A percentile compares a stretch with the other conserved stretches of the same genome.
Conservation (phyloP, 2,888 invertebrate species). For the Volucella zonaria region DNA sequence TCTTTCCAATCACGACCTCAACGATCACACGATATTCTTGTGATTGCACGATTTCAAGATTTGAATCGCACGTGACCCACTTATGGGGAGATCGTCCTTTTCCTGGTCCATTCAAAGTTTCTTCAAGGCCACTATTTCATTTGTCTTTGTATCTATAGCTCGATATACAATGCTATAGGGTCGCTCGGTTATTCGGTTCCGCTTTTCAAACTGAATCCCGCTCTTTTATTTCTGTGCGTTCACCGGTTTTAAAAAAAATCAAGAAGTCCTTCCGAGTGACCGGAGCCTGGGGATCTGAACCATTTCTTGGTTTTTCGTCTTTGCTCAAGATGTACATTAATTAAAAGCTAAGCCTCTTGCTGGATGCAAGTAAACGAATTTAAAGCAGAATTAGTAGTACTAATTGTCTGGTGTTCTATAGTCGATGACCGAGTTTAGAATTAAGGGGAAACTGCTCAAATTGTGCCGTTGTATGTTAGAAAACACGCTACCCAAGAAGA, state of each 20-base stretch:
- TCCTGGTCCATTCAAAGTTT: conserved; percentile 97
- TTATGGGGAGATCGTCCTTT: conserved; percentile 97
- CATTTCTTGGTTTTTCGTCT: conserved; percentile 77
- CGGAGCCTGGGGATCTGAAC: conserved; percentile 89
- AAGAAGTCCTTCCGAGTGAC: conserved; percentile 91
- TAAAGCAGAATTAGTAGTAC: too few species aligned
- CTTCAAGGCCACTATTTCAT: conserved; percentile 96
- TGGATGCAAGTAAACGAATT: too few species aligned
- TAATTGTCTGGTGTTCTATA: too few species aligned
- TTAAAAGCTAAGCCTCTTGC: too few species aligned
- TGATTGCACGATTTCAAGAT: conserved; percentile 94
- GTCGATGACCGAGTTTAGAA: too few species aligned
- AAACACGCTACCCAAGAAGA: too few species aligned
- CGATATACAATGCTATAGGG: conserved; percentile 99
- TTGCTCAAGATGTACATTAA: too few species aligned
- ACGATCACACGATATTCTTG: conserved; percentile 97
- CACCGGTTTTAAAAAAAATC: conserved; percentile 91
- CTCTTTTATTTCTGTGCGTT: conserved; percentile 93
- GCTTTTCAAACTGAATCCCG: conserved; percentile 96
- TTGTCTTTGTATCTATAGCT: conserved; percentile 93
- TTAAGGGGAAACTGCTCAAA: too few species aligned
- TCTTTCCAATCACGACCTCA: conserved; percentile 97
- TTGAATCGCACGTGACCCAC: conserved; percentile 96
- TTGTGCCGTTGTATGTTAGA: too few species aligned
- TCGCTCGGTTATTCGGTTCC: conserved; percentile 98